Percentiles rank a stretch among this genome's conserved stretches.
These are phyloP conservation scores for Boloria selene DNA, from an alignment of 2,888 invertebrate genomes.

Conservation along the genomic window DNA sequence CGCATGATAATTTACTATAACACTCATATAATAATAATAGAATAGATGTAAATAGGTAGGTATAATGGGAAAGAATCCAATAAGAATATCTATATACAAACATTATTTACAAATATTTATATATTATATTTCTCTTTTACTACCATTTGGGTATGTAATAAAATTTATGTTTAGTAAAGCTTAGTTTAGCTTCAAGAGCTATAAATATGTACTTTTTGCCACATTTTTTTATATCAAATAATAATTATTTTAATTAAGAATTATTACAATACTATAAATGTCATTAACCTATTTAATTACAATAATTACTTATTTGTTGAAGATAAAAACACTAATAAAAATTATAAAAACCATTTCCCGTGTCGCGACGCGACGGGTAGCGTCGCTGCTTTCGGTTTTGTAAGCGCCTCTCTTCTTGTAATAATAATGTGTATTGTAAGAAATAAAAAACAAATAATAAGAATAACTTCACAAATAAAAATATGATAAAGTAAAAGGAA, in stretches of 20 bases:
- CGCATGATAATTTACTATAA: too few relatives aligned
- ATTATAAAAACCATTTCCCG: neutral
- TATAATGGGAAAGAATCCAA: conserved; percentile 2
- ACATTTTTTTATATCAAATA: neutral
- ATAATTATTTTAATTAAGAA: neutral
- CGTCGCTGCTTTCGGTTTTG: neutral
- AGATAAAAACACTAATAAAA: conserved; percentile 2
- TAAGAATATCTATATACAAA: conserved; percentile 10
- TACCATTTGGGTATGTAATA: neutral
- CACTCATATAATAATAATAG: too few relatives aligned
- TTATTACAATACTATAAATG: neutral
- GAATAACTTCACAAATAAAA: too few relatives aligned
- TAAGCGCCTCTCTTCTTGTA: too few relatives aligned
- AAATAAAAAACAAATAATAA: too few relatives aligned
- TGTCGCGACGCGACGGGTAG: neutral
- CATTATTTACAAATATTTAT: neutral
- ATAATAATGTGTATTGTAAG: too few relatives aligned
- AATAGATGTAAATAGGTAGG: too few relatives aligned
- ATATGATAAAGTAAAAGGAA: too few relatives aligned
- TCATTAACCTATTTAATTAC: conserved; percentile 9
- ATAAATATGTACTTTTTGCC: neutral
- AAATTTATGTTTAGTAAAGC: neutral
- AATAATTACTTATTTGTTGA: neutral
- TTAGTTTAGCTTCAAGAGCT: neutral
- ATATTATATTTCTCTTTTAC: conserved; percentile 4